These are phyloP conservation scores for Spodoptera exigua DNA, from an alignment of 2,888 invertebrate genomes.

Conservation along the genomic window DNA sequence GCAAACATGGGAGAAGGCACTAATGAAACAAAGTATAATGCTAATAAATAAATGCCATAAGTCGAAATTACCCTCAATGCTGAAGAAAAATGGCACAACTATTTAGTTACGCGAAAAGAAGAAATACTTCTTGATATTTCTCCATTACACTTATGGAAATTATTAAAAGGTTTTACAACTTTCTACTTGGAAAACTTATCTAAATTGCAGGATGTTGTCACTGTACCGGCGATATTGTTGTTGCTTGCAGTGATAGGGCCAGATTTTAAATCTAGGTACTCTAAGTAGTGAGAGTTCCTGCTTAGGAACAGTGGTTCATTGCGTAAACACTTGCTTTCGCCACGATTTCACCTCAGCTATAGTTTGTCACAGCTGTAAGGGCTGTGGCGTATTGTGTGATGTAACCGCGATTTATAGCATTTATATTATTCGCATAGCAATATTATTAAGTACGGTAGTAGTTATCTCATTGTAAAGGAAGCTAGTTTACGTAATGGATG, in stretches of 20 bases:
- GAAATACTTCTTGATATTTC: conserved; percentile 1
- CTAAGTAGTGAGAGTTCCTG: conserved; percentile 57
- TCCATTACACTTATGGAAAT: background rate
- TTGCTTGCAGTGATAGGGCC: conserved; percentile 25
- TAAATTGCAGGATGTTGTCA: conserved; percentile 14
- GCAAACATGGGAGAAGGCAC: background rate
- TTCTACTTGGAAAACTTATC: conserved; percentile 27
- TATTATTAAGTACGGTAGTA: conserved; percentile 23
- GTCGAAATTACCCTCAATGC: too few species aligned
- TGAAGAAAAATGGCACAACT: too few species aligned
- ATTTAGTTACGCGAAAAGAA: too few species aligned
- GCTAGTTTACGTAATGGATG: conserved; percentile 11
- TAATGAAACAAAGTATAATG: background rate
- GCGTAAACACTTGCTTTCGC: conserved; percentile 77
- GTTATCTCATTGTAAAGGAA: conserved; percentile 17
- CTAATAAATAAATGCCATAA: background rate
- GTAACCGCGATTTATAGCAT: conserved; percentile 56
- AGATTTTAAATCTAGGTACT: conserved; percentile 45
- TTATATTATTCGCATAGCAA: conserved; percentile 37
- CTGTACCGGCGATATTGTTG: conserved; percentile 37
- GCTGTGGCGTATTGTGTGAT: conserved; percentile 48
- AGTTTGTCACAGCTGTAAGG: conserved; percentile 62
- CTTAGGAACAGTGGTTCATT: conserved; percentile 61
- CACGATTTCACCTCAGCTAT: conserved; percentile 65
- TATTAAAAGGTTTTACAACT: conserved; percentile 1